phyloP scores from a whole-genome alignment of 2,797 vertebrate species.

The Acrossocheilus fasciatus region DNA sequence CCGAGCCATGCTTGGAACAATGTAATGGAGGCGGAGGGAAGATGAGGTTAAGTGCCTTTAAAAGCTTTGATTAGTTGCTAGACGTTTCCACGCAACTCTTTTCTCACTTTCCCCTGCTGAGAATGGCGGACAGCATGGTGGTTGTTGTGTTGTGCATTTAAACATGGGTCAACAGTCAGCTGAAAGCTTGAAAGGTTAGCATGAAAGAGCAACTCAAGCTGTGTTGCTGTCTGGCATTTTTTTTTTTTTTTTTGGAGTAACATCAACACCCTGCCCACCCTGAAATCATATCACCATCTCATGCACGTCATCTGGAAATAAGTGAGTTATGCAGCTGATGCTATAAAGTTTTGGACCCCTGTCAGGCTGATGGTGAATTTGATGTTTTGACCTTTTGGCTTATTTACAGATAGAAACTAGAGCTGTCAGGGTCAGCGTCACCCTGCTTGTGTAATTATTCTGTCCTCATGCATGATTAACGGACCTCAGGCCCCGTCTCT shows the following conservation, averaged over 20 bases:
- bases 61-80: slow-evolving; percentile 51
- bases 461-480: slow-evolving; percentile 73
- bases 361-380: slow-evolving; percentile 33
- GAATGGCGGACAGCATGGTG: neutral
- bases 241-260: neutral
- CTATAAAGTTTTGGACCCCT: slow-evolving; percentile 12
- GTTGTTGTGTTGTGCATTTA: slow-evolving; percentile 11
- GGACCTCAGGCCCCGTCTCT: slow-evolving; percentile 40
- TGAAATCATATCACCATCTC: slow-evolving; percentile 6
- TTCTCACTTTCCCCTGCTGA: slow-evolving; percentile 31
- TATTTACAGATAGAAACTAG: slow-evolving; percentile 73
- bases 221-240: neutral
- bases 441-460: slow-evolving; percentile 70
- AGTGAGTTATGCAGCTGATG: neutral
- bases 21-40: slow-evolving; percentile 21
- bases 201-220: neutral
- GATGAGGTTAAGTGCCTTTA: slow-evolving; percentile 52
- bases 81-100: slow-evolving; percentile 40
- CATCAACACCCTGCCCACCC: neutral
- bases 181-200: slow-evolving; percentile 5
- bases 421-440: slow-evolving; percentile 59
- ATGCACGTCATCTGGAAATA: slow-evolving; percentile 2
- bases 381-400: slow-evolving; percentile 64
- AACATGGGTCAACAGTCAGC: neutral
- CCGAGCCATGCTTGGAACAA: slow-evolving; percentile 26